Evolutionary conservation across 2,113 vertebrate species (phyloP), one percentile per base, ranked within the genome.

Genomic region (Lathamus discolor): DNA sequence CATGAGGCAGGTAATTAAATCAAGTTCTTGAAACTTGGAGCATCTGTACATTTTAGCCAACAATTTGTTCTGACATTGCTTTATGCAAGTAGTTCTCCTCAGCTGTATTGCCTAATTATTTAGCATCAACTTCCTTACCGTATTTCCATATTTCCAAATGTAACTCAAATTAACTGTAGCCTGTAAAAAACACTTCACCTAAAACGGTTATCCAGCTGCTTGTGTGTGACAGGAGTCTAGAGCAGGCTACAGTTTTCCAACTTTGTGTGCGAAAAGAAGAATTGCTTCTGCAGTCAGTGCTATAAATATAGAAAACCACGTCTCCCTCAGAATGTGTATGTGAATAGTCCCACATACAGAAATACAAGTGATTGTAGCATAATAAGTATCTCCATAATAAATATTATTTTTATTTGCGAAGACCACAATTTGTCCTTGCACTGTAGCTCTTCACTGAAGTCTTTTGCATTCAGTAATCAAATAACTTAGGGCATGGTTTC

Each of bases 381-480:
- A 66, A 37, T 83, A 86, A 94, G 84, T 44, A 82, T 8, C 49
- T 66, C 55, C 67, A 37, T 55, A 84, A 93, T 79, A 96, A 96
- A 86, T 77, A 90, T 43, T 86, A 13, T 37, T 91, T 88, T 75
- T 39, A 72, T 86, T 92, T 90, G 43, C 13, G 20, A 63, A 61
- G 52, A 62, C 41, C 41, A 31, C 77, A 76, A n/a, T 91, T 69
- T 78, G 37, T 62, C 28, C 33, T 76, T 89, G 28, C 43, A 35
- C 41, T 72, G 61, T 55, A 48, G 41, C 37, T 86, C 35, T 80
- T 92, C 76, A 11, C 61, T 73, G 4, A 77, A 72, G 48, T 74
- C 82, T 52, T 88, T 64, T 81, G 61, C 61, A 75, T 83, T 61
- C 83, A 68, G 55, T 70, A 81, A 90, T 83, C 73, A 48, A 76